Conservation (phyloP, 2,113 vertebrate species). For the Microcebus ravelobensis region DNA sequence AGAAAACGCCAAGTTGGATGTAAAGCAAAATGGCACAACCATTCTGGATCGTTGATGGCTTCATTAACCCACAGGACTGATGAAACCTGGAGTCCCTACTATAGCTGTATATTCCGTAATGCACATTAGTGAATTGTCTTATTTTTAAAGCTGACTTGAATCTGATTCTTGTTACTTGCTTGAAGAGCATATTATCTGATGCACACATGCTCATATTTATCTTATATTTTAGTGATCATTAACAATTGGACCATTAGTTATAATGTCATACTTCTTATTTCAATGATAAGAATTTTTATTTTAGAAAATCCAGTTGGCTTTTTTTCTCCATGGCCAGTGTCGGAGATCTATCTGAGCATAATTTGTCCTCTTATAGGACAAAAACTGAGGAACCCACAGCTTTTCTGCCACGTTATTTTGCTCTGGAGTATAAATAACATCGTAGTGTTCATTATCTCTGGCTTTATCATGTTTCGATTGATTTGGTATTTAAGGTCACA, state of each 20-base stretch:
- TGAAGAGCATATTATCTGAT: neutral
- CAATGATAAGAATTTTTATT: neutral
- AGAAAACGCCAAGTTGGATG: neutral
- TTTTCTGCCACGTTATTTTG: neutral
- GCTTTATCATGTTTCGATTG: too few species aligned
- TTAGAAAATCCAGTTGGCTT: neutral
- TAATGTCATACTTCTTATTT: neutral
- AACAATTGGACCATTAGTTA: neutral
- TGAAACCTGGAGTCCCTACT: too few species aligned
- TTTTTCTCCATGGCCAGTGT: neutral
- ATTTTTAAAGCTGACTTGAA: neutral
- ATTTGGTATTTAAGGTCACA: neutral
- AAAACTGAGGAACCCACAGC: neutral
- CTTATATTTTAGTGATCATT: neutral
- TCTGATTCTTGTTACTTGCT: neutral
- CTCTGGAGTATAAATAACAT: rapidly evolving
- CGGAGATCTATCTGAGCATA: rapidly evolving
- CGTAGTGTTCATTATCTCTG: neutral
- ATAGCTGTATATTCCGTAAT: neutral
- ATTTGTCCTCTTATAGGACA: rapidly evolving
- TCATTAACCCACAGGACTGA: neutral
- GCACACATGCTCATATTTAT: neutral
- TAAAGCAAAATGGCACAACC: neutral
- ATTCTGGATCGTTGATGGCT: too few species aligned
- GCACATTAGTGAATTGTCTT: neutral